Evolutionary conservation across 2,113 vertebrate genomes (phyloP).

Genomic region (Cyprinodon tularosa): DNA sequence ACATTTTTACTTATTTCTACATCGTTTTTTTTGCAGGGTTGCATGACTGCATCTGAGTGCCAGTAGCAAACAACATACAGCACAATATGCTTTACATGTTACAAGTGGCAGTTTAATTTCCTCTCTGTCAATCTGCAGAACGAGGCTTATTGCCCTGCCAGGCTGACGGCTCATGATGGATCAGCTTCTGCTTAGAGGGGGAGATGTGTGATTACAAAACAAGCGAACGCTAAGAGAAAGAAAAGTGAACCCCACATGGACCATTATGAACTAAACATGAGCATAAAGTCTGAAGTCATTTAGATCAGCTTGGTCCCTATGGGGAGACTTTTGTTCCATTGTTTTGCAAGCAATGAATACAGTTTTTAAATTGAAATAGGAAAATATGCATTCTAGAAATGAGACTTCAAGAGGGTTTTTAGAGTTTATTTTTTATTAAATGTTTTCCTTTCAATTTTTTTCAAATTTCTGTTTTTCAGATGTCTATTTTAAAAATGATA

Average conservation of each 20-base stretch:
- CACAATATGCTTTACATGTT: constrained; percentile 71
- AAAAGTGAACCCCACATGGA: constrained; percentile 8
- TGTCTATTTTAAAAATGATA: too few species aligned
- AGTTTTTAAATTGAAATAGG: too few species aligned
- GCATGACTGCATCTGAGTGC: constrained; percentile 23
- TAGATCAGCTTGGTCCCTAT: neutral
- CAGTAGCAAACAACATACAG: constrained; percentile 54
- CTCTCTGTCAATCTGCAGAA: constrained; percentile 66
- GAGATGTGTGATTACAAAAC: constrained; percentile 49
- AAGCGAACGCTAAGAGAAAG: constrained; percentile 12
- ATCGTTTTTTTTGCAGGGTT: neutral
- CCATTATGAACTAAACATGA: neutral
- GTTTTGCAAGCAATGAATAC: too few species aligned
- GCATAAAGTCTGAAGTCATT: neutral
- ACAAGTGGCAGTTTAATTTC: constrained; percentile 79
- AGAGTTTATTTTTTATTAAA: too few species aligned
- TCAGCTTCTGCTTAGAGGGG: constrained; percentile 13
- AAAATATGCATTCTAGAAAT: too few species aligned
- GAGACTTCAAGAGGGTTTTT: too few species aligned
- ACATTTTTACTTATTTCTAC: too few species aligned
- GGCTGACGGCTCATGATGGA: constrained; percentile 57
- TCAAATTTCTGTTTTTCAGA: too few species aligned
- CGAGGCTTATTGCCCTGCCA: constrained; percentile 23
- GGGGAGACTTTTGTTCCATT: too few species aligned
- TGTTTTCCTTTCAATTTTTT: too few species aligned